Conservation (phyloP, 1,140 invertebrate species). For the Ooceraea biroi region DNA sequence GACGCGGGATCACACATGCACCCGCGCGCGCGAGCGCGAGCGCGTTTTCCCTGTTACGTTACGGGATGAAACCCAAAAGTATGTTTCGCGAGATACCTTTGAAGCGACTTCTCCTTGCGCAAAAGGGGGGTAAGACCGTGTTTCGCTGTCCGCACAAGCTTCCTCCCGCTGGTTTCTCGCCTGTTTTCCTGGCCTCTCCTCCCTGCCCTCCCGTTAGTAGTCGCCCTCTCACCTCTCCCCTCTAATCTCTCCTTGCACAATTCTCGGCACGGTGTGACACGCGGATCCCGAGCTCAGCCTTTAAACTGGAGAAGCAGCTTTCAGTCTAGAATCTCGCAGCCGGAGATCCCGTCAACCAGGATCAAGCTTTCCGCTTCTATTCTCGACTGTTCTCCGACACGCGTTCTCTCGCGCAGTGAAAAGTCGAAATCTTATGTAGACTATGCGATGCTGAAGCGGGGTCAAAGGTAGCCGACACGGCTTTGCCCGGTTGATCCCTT, state of each 20-base stretch:
- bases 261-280: slow-evolving; percentile 74
- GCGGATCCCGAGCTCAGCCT: slow-evolving; percentile 75
- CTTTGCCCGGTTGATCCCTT: slow-evolving; percentile 9
- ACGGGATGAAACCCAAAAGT: slow-evolving; percentile 57
- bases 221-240: background rate
- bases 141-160: slow-evolving; percentile 59
- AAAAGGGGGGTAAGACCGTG: slow-evolving; percentile 68
- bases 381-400: slow-evolving; percentile 33
- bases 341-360: slow-evolving; percentile 70
- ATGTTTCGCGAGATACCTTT: slow-evolving; percentile 72
- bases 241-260: slow-evolving; percentile 73
- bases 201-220: too few species aligned
- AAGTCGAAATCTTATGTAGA: slow-evolving; percentile 45
- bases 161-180: too few species aligned
- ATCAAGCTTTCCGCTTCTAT: slow-evolving; percentile 71
- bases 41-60: too few species aligned
- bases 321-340: slow-evolving; percentile 67
- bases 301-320: slow-evolving; percentile 77
- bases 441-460: background rate
- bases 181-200: too few species aligned
- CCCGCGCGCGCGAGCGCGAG: too few species aligned
- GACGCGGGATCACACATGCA: slow-evolving; percentile 44
- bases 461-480: slow-evolving; percentile 6
- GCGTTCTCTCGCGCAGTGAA: background rate
- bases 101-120: slow-evolving; percentile 55